phyloP scores from a whole-genome alignment of 2,888 invertebrate species.

The Hypomecis punctinalis region DNA sequence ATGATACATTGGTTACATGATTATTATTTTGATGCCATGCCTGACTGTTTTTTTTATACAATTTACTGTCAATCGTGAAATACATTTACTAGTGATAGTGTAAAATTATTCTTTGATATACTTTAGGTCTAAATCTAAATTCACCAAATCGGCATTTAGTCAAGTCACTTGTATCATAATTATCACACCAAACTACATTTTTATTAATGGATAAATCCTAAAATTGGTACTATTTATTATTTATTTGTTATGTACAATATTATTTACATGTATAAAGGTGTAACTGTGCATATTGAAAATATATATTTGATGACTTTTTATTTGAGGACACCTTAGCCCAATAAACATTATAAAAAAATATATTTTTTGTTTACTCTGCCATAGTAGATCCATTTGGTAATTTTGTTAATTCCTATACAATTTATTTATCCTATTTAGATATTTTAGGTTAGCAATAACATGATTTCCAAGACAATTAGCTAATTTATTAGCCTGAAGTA shows the following conservation, averaged over 20 bases:
- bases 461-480: no score
- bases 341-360: constrained; percentile 67
- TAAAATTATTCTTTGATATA: constrained; percentile 67
- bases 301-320: constrained; percentile 83
- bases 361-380: constrained; percentile 10
- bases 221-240: constrained; percentile 83
- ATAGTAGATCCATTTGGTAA: no score
- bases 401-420: no score
- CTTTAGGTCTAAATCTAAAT: constrained; percentile 51
- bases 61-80: constrained; percentile 63
- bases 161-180: constrained; percentile 78
- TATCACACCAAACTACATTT: constrained; percentile 80
- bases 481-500: no score
- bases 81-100: constrained; percentile 62
- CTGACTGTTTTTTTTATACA: constrained; percentile 60
- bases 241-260: constrained; percentile 85
- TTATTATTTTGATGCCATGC: constrained; percentile 68
- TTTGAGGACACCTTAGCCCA: constrained; percentile 81
- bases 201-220: constrained; percentile 78
- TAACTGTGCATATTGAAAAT: constrained; percentile 84
- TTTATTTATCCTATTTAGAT: no score
- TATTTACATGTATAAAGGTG: constrained; percentile 84
- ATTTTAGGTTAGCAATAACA: no score
- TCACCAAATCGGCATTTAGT: constrained; percentile 76
- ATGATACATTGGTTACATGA: constrained; percentile 72